Conservation (phyloP, 2,888 invertebrate genomes). For the Lordiphosa andalusiaca region DNA sequence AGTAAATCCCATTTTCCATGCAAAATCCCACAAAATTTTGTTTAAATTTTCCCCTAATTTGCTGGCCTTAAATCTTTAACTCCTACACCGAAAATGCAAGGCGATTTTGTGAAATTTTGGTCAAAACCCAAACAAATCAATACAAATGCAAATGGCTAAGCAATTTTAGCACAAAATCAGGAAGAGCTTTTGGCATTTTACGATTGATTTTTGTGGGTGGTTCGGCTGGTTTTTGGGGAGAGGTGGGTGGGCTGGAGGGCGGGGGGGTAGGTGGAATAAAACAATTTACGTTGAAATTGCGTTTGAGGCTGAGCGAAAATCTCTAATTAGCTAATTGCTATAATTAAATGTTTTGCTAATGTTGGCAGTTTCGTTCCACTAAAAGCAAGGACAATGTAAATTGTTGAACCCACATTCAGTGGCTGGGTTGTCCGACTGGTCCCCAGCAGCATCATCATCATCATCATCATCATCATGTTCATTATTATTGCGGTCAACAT, state of each 20-base stretch:
- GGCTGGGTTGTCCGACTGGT: conserved; percentile 8
- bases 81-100: not conserved
- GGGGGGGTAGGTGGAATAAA: no score
- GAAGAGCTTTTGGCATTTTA: conserved; percentile 27
- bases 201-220: conserved; percentile 57
- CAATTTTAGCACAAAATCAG: conserved; percentile 38
- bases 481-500: conserved; percentile 62
- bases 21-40: no score
- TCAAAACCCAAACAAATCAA: conserved; percentile 19
- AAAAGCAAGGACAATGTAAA: conserved; percentile 70
- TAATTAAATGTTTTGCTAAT: conserved; percentile 75
- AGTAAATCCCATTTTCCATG: no score
- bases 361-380: conserved; percentile 64
- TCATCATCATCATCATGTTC: conserved; percentile 22
- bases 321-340: conserved; percentile 76
- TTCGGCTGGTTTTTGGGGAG: not conserved
- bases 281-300: conserved; percentile 36
- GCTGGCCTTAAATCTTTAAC: not conserved
- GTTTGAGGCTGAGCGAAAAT: conserved; percentile 47
- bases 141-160: conserved; percentile 25
- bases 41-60: no score
- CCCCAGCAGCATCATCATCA: conserved; percentile 21
- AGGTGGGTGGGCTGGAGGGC: not conserved
- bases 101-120: conserved; percentile 1
- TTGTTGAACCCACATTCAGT: conserved; percentile 29